Conservation (phyloP, 2,888 invertebrate genomes). For the Mechanitis mazaeus region DNA sequence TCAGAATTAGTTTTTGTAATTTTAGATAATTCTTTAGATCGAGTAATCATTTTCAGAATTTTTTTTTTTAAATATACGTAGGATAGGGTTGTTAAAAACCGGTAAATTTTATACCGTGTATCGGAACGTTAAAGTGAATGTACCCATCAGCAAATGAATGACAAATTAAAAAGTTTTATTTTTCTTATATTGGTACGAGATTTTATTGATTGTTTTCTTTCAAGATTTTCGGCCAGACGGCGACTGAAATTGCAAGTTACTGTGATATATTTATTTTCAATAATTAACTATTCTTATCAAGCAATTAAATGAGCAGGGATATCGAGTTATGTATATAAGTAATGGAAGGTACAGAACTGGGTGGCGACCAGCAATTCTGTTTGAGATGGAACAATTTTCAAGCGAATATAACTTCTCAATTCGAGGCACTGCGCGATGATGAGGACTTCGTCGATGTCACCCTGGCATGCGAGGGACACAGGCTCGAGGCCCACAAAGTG, state of each 20-base stretch:
- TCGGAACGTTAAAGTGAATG: conserved; percentile 74
- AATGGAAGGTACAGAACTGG: conserved; percentile 78
- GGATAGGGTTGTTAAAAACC: conserved; percentile 32
- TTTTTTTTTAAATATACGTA: no score
- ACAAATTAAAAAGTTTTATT: conserved; percentile 78
- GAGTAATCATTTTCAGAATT: no score
- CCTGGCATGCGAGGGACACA: conserved; percentile 89
- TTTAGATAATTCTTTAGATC: no score
- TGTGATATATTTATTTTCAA: conserved; percentile 77
- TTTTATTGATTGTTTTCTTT: conserved; percentile 79
- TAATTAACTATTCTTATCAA: conserved; percentile 75
- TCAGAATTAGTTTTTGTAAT: no score
- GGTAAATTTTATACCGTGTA: conserved; percentile 44
- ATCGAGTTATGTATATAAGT: conserved; percentile 78
- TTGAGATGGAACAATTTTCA: conserved; percentile 94
- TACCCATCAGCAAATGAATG: conserved; percentile 70
- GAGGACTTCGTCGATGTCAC: conserved; percentile 94
- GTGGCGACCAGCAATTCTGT: conserved; percentile 90
- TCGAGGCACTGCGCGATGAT: conserved; percentile 88
- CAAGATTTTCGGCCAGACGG: conserved; percentile 77
- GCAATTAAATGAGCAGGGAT: conserved; percentile 77
- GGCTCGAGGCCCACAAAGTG: conserved; percentile 90
- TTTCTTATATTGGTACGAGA: conserved; percentile 77
- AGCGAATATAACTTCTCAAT: conserved; percentile 90
- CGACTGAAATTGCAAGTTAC: conserved; percentile 77